Conservation (phyloP, 2,797 vertebrate genomes). For the Agapornis canus region DNA sequence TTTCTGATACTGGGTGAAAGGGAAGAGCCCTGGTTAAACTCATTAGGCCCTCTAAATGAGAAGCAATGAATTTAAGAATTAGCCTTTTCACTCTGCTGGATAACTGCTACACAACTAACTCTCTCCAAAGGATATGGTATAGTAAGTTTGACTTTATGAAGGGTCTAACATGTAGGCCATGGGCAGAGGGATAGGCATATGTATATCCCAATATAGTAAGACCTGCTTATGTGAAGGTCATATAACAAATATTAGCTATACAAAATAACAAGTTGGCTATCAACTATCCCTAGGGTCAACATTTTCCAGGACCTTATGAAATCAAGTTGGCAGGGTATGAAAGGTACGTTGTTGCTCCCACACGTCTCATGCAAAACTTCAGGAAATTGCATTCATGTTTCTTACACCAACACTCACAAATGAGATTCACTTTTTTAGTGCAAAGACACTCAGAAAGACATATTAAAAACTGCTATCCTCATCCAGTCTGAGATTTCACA, state of each 20-base stretch:
- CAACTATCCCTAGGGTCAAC: background rate
- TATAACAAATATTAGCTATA: background rate
- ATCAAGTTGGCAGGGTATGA: slow-evolving; percentile 52
- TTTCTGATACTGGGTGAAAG: background rate
- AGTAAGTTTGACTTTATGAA: background rate
- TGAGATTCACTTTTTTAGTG: slow-evolving; percentile 6
- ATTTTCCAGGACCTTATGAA: slow-evolving; percentile 41
- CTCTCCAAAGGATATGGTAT: background rate
- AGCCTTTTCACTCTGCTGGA: background rate
- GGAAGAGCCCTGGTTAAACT: background rate
- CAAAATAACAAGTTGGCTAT: slow-evolving; percentile 16
- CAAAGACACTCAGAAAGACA: slow-evolving; percentile 8
- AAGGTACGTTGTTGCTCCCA: slow-evolving; percentile 30
- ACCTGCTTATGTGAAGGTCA: background rate
- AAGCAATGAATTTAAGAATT: background rate
- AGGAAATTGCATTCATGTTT: slow-evolving; percentile 59
- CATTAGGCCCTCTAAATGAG: background rate
- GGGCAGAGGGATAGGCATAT: background rate
- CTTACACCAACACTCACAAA: slow-evolving; percentile 19
- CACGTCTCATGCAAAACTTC: slow-evolving; percentile 31
- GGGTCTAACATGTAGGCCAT: background rate
- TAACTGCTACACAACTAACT: background rate
- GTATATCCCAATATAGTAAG: background rate
- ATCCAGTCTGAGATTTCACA: background rate
- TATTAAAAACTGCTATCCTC: slow-evolving; percentile 28